A percentile compares a stretch with the other conserved stretches of the same genome.
Conservation (phyloP, 2,113 vertebrate genomes). For the Acanthochromis polyacanthus region DNA sequence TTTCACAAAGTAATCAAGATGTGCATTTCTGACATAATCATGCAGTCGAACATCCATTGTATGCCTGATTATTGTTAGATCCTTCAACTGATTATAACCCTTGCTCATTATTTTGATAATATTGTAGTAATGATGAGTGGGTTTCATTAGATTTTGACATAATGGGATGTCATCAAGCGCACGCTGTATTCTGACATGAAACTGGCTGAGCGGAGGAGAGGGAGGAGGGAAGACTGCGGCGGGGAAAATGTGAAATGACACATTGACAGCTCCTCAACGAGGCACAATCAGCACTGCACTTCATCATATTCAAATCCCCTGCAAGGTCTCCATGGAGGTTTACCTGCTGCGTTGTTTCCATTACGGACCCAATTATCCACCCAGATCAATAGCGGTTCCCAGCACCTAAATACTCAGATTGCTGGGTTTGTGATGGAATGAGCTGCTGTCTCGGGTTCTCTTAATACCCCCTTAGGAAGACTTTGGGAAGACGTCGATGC, state of each 20-base stretch:
- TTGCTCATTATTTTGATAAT: constrained; percentile 47
- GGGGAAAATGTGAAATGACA: constrained; percentile 50
- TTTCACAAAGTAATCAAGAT: constrained; percentile 58
- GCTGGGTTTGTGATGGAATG: constrained; percentile 49
- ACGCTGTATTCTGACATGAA: background rate
- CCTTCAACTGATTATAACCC: constrained; percentile 48
- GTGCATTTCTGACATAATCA: constrained; percentile 44
- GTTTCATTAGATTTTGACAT: constrained; percentile 35
- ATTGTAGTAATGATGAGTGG: constrained; percentile 16
- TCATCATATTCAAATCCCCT: constrained; percentile 62
- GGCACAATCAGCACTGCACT: constrained; percentile 51
- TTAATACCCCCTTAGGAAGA: constrained; percentile 53
- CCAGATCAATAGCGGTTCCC: constrained; percentile 68
- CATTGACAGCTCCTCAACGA: constrained; percentile 59
- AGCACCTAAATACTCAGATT: constrained; percentile 55
- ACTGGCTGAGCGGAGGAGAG: background rate
- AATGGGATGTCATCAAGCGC: constrained; percentile 35
- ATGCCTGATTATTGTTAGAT: constrained; percentile 30
- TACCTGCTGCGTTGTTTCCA: constrained; percentile 62
- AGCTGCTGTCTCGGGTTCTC: constrained; percentile 61
- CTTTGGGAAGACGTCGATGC: constrained; percentile 53
- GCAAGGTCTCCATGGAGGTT: constrained; percentile 31
- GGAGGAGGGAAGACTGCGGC: constrained; percentile 7
- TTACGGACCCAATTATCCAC: constrained; percentile 69
- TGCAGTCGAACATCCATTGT: constrained; percentile 22